These are phyloP conservation scores for Enteromius argenteus DNA, from an alignment of 2,797 vertebrate genomes.

Conservation along the genomic window DNA sequence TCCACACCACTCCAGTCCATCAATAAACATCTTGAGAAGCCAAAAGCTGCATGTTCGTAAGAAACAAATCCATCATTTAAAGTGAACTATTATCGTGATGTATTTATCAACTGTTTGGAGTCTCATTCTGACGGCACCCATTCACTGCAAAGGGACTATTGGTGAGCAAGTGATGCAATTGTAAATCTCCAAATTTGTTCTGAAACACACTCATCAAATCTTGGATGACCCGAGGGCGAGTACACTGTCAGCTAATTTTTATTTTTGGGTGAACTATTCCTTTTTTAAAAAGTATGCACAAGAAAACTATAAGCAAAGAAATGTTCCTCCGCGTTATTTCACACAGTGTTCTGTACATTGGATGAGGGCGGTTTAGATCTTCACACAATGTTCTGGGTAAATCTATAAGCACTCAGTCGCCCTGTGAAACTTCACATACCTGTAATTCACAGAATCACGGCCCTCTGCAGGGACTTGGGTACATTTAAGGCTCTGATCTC, in stretches of 20 bases:
- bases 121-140: background rate
- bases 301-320: background rate
- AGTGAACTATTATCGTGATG: background rate
- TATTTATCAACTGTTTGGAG: background rate
- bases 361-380: background rate
- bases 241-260: background rate
- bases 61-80: background rate
- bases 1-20: background rate
- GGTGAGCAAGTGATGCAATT: background rate
- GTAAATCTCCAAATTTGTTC: background rate
- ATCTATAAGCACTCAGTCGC: background rate
- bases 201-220: background rate
- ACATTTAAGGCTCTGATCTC: background rate
- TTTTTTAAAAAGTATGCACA: background rate
- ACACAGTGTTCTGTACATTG: background rate
- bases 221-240: background rate
- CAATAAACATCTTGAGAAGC: background rate
- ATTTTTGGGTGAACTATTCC: background rate
- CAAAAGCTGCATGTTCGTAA: background rate
- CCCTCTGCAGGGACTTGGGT: background rate
- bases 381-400: conserved; percentile 12
- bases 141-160: background rate
- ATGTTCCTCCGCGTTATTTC: background rate
- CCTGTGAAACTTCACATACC: conserved; percentile 20
- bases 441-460: background rate